Base-by-base conservation (phyloP, 2,888 invertebrate species). In the Hoplodrina ambigua region DNA sequence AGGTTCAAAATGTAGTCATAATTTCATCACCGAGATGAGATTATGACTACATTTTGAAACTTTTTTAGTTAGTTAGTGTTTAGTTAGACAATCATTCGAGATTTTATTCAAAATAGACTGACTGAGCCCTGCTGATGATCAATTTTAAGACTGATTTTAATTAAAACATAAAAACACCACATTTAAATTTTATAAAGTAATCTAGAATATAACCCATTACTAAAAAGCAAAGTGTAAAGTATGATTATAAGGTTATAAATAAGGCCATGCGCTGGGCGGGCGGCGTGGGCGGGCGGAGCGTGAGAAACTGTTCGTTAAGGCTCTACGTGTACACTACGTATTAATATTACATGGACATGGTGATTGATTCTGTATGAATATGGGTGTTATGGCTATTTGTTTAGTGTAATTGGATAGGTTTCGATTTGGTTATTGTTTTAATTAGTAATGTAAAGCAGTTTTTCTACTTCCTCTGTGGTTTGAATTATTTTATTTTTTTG, bases 281-380 rank as follows among this genome's bases (percentile, higher is more conserved):
- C 79, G 82, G 80, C 78, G 88, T 88, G 86, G 88, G 89, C 84
- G 86, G 83, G 73, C 78, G 74, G 73, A 75, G 71, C 88, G 89
- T 88, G 89, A 81, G 88, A 88, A 88, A 74, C 65, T 50, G 70
- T 78, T 78, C 81, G 63, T 83, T 85, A 83, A 72, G 66, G 68
- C 72, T 76, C 19, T 25, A 50, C 64, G 60, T 49, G 60, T 60
- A 72, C 73, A 46, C 68, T 59, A 64, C 64, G 63, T 62, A 82
- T 81, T 81, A 81, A 81, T 82, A 78, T 82, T 82, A 78, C 67
- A 78, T 78, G 58, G 54, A 62, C 41, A 25, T 44, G 46, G 46
- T 70, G 64, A 78, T 70, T 77, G 78, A 81, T 77, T 65, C 20
- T 55, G 41, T 77, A 81, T 77, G 49, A 70, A 78, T 81, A 81